A percentile compares a stretch with the other conserved stretches of the same genome.
phyloP scores from a whole-genome alignment of 2,888 invertebrate genomes.

The Ophion obscuratus region DNA sequence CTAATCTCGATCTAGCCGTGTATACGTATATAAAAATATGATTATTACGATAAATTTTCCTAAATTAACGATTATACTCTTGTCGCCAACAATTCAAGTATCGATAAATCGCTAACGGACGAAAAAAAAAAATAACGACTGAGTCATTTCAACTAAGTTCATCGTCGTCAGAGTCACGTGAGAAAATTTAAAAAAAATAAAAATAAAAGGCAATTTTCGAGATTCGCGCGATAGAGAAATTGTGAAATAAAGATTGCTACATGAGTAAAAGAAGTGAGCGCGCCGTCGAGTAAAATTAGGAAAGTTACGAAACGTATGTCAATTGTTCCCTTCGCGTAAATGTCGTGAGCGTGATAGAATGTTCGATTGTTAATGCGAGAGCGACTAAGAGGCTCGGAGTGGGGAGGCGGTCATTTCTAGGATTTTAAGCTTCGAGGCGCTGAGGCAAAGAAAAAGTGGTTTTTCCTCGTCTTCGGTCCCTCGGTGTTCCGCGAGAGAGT shows the following conservation, averaged over 20 bases:
- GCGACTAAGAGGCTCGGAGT: not conserved
- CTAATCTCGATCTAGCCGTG: conserved; percentile 33
- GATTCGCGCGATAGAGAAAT: conserved; percentile 16
- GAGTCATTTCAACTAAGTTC: conserved; percentile 65
- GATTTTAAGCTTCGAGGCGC: conserved; percentile 11
- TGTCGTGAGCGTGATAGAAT: conserved; percentile 74
- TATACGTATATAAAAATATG: conserved; percentile 28
- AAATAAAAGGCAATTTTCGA: conserved; percentile 25
- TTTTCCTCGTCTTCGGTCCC: not conserved
- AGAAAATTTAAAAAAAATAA: not conserved
- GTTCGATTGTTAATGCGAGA: conserved; percentile 38
- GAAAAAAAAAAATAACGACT: conserved; percentile 58
- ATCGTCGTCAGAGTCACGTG: conserved; percentile 38
- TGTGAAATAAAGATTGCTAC: not conserved
- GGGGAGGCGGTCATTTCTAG: not conserved
- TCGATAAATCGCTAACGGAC: conserved; percentile 48
- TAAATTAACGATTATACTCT: conserved; percentile 48
- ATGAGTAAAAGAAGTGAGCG: conserved; percentile 42
- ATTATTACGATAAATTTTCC: conserved; percentile 43
- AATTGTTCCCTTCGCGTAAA: conserved; percentile 81
- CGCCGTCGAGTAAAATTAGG: conserved; percentile 76
- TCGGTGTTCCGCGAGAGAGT: conserved; percentile 28
- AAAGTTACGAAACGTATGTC: conserved; percentile 83
- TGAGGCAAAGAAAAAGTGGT: not conserved
- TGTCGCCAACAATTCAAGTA: conserved; percentile 46